These are phyloP conservation scores for Epirrita christyi DNA, from an alignment of 2,888 invertebrate species.

Conservation along the genomic window DNA sequence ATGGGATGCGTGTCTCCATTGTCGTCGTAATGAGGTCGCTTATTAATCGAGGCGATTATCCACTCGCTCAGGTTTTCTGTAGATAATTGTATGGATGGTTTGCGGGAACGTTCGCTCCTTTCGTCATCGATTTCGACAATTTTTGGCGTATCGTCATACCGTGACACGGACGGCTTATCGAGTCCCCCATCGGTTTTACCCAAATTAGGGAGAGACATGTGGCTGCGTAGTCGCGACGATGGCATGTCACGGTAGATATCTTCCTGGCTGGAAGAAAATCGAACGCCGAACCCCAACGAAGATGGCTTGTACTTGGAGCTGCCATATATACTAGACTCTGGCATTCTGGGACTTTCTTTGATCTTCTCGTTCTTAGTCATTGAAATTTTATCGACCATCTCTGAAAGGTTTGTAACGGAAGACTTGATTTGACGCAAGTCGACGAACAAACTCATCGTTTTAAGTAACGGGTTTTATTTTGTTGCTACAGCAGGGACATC, in stretches of 20 bases:
- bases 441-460: slow-evolving; percentile 78
- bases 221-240: slow-evolving; percentile 74
- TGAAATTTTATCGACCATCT: slow-evolving; percentile 80
- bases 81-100: slow-evolving; percentile 59
- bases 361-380: slow-evolving; percentile 62
- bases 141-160: slow-evolving; percentile 58
- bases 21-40: slow-evolving; percentile 76
- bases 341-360: slow-evolving; percentile 56
- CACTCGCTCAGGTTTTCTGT: slow-evolving; percentile 72
- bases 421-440: slow-evolving; percentile 79
- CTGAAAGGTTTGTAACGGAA: slow-evolving; percentile 77
- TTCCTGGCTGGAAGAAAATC: slow-evolving; percentile 80
- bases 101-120: slow-evolving; percentile 48
- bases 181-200: slow-evolving; percentile 65
- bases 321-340: slow-evolving; percentile 59
- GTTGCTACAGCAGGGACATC: slow-evolving; percentile 38
- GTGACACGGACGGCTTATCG: slow-evolving; percentile 57
- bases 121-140: slow-evolving; percentile 74
- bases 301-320: slow-evolving; percentile 73
- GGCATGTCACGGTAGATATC: slow-evolving; percentile 75
- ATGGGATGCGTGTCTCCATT: slow-evolving; percentile 74
- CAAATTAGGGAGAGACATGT: slow-evolving; percentile 79
- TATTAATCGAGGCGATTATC: slow-evolving; percentile 72
- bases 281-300: slow-evolving; percentile 74
- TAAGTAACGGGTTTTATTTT: slow-evolving; percentile 30